Base-by-base conservation (phyloP, 2,888 invertebrate genomes). In the Nipponacmea schrenckii region DNA sequence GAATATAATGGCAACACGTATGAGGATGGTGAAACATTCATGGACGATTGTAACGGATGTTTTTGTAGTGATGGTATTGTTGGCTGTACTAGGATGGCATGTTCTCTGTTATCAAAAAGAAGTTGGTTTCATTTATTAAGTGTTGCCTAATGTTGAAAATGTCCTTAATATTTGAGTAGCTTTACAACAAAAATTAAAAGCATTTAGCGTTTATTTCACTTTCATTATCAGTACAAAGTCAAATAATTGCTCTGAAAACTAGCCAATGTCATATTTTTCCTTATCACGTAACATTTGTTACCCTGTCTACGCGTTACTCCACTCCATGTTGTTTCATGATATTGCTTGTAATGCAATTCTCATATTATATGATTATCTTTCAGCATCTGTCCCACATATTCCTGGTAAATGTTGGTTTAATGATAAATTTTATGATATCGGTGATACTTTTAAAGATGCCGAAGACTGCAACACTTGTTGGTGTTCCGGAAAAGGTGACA, bases 31-130 rank as follows among this genome's bases (percentile, higher is more conserved):
- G 48, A 46, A 26, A 64, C 27, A 12, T 68, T 64, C 64, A 71
- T 46, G 68, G 64, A n/a, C 2, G 64, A 71, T 44, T 71, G 71
- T 44, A 71, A 71, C 68, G 64, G 56, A 24, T 71, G 71, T 17
- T 64, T 44, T 62, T 71, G 71, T 48, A 56, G 56, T 14, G 24
- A 56, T 14, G 56, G 56, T 56, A 2, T 7, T 8, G 24, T 56
- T 24, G 56, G 20, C 15, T 56, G 56, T 56, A 56, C 56, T 12
- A 56, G 24, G 56, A 56, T 56, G 56, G 56, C 24, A 0, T 56
- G 56, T 24, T 20, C 20, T 24, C 20, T 10, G 3, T 24, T 56
- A 24, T 20, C 56, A 1, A 56, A 56, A 56, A 20, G 56, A 56
- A 56, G 56, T 56, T 20, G 20, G 56, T 56, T n/a, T n/a, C n/a